Evolutionary conservation across 2,113 vertebrate genomes (phyloP).

Genomic region (Ameiurus melas): DNA sequence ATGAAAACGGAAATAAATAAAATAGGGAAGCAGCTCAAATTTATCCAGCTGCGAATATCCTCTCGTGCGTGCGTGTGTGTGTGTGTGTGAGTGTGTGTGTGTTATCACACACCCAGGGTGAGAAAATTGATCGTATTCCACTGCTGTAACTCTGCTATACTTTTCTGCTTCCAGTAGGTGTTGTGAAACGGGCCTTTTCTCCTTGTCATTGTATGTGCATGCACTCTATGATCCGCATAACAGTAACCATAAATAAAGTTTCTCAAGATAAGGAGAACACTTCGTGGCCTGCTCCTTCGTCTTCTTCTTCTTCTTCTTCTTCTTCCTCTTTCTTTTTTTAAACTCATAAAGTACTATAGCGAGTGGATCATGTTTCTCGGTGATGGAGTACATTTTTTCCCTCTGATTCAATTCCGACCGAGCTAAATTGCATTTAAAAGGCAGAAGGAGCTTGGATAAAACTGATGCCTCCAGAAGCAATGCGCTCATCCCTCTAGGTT

Average conservation of each 20-base stretch:
- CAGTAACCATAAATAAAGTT: constrained; percentile 98
- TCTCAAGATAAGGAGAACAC: constrained; percentile 81
- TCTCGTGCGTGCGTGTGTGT: constrained; percentile 67
- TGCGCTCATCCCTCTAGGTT: constrained; percentile 44
- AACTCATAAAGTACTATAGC: constrained; percentile 35
- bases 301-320: constrained; percentile 22
- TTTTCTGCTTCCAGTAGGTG: constrained; percentile 92
- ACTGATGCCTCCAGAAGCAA: constrained; percentile 52
- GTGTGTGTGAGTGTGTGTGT: constrained; percentile 60
- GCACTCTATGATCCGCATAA: constrained; percentile 90
- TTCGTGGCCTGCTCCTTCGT: constrained; percentile 66
- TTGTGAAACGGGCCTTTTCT: constrained; percentile 90
- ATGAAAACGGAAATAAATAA: constrained; percentile 20
- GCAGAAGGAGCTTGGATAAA: constrained; percentile 46
- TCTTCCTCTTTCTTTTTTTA: background rate
- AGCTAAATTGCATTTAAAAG: constrained; percentile 54
- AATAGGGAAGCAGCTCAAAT: constrained; percentile 65
- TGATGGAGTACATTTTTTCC: constrained; percentile 50
- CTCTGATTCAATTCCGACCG: constrained; percentile 51
- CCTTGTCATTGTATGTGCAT: constrained; percentile 96
- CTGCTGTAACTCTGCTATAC: constrained; percentile 91
- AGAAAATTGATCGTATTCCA: constrained; percentile 73
- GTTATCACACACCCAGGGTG: constrained; percentile 74
- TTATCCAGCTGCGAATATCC: constrained; percentile 75
- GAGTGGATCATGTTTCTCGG: constrained; percentile 40